These are phyloP conservation scores for Percopsis transmontana DNA, from an alignment of 2,113 vertebrate genomes.

Conservation along the genomic window DNA sequence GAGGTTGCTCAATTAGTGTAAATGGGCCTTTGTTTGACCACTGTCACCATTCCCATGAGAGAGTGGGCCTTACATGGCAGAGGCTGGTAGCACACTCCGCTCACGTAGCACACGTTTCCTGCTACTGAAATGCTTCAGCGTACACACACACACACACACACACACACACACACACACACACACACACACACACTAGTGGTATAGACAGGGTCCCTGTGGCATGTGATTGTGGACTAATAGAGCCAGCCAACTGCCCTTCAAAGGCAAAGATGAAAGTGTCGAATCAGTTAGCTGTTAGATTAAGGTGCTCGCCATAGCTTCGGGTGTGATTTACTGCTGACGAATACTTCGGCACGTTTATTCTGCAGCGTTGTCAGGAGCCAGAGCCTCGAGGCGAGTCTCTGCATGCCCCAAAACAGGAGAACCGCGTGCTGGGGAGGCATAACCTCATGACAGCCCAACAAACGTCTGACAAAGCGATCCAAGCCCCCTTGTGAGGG, in stretches of 20 bases:
- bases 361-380: conserved; percentile 28
- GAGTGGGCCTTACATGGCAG: conserved; percentile 23
- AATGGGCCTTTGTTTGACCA: conserved; percentile 23
- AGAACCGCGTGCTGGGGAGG: conserved; percentile 38
- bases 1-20: conserved; percentile 14
- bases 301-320: conserved; percentile 27
- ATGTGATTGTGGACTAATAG: conserved; percentile 42
- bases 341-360: conserved; percentile 1
- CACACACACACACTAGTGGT: neutral
- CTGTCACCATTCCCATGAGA: conserved; percentile 20
- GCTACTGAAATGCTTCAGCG: conserved; percentile 18
- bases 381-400: conserved; percentile 38
- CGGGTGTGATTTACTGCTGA: conserved; percentile 42
- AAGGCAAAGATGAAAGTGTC: conserved; percentile 28
- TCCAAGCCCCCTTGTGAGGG: neutral
- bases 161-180: conserved; percentile 17
- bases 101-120: conserved; percentile 11
- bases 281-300: conserved; percentile 34
- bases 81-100: conserved; percentile 8
- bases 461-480: conserved; percentile 16
- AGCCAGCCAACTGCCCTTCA: conserved; percentile 23
- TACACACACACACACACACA: conserved; percentile 24
- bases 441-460: conserved; percentile 32
- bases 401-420: conserved; percentile 34
- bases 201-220: conserved; percentile 17